A percentile compares a stretch with the other conserved stretches of the same genome.
These are phyloP conservation scores for Mesembrinibis cayennensis DNA, from an alignment of 2,113 vertebrate species.

Conservation along the genomic window DNA sequence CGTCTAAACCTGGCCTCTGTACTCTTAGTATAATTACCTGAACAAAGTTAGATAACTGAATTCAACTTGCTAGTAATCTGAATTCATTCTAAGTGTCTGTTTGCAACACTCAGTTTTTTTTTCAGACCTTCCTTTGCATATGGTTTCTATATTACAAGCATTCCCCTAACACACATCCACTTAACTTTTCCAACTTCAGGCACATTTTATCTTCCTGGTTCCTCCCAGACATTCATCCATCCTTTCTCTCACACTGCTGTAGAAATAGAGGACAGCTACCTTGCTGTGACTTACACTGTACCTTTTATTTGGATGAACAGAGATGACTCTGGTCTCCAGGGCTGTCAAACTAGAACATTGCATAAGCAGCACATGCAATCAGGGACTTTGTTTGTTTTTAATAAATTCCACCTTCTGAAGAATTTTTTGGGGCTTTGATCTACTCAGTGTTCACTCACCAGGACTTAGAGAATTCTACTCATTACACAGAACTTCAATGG, in stretches of 20 bases:
- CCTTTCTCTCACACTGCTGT: background rate
- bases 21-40: background rate
- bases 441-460: conserved; percentile 11
- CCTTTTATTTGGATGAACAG: background rate
- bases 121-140: background rate
- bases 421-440: conserved; percentile 38
- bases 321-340: background rate
- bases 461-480: conserved; percentile 10
- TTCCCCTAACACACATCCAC: background rate
- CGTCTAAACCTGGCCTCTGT: background rate
- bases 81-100: background rate
- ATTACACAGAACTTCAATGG: conserved; percentile 27
- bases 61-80: background rate
- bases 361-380: conserved; percentile 25
- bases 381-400: conserved; percentile 39
- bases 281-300: background rate
- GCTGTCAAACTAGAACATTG: conserved; percentile 28
- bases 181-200: background rate
- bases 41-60: background rate
- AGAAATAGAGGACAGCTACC: background rate
- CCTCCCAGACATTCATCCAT: background rate
- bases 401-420: conserved; percentile 43
- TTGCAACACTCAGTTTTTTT: background rate
- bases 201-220: background rate
- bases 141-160: background rate